Evolutionary conservation across 2,113 vertebrate genomes (phyloP), one percentile per base, ranked within the genome.

Genomic region (Vulpes lagopus): DNA sequence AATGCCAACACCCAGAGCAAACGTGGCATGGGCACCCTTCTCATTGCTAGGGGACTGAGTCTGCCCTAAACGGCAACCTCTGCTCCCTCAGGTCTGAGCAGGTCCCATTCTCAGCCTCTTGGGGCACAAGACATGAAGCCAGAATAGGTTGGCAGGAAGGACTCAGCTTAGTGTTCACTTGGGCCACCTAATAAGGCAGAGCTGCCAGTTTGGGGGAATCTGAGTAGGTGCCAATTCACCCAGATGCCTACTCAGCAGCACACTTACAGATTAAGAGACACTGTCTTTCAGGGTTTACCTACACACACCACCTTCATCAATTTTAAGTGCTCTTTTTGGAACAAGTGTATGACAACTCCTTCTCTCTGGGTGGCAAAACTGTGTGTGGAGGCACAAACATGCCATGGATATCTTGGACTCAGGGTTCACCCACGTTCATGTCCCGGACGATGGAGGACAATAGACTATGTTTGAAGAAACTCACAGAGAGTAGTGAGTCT

Each of bases 231-330:
- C 19, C 12, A 0, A 2, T 16, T 53, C 59, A n/a, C 60, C 57
- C n/a, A 25, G 55, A 64, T 1, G 5, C 15, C 27, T 12, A 38
- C 25, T 35, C 14, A 8, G n/a, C 8, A 32, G 17, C 16, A 14
- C 49, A 4, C 22, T 59, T 0, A 30, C 3, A 5, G 27, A 3
- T 1, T 8, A 22, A 23, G 32, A 76, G 17, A 12, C 4, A 15
- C 15, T 1, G 3, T 4, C 30, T 11, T 65, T 57, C 95, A 51
- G 81, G 65, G 27, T 35, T 16, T n/a, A 11, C 23, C 3, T 2
- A 1, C 2, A 3, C 16, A 27, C 4, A 32, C 17, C 8, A 35
- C 32, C 55, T 65, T 22, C 15, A 51, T 17, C 27, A 0, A 3
- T 3, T 30, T 7, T 15, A 11, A 53, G 32, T 2, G 16, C 16